These are phyloP conservation scores for Bombycilla garrulus DNA, from an alignment of 2,113 vertebrate species.

Conservation along the genomic window DNA sequence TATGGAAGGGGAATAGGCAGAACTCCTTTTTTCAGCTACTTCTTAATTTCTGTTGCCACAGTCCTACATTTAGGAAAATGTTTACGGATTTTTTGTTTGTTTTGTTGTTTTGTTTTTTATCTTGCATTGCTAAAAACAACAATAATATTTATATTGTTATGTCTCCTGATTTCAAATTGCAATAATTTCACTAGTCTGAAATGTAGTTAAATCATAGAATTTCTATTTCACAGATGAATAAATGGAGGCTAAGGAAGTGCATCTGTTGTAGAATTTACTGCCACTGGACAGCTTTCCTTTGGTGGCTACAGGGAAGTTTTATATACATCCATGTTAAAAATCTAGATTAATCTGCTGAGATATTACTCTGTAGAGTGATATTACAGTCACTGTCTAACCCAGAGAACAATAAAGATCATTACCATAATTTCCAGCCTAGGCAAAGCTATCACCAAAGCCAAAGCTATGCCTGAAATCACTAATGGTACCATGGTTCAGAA, in stretches of 20 bases:
- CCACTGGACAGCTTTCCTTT: background rate
- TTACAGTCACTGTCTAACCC: background rate
- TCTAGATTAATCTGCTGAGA: background rate
- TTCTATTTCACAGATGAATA: background rate
- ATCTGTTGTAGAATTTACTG: background rate
- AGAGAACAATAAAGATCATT: background rate
- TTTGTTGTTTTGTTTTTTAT: background rate
- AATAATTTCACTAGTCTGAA: background rate
- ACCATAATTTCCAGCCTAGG: background rate
- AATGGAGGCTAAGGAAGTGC: background rate
- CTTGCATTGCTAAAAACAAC: accelerated
- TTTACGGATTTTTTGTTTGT: background rate
- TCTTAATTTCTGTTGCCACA: background rate
- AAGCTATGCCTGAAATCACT: background rate
- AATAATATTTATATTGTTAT: background rate
- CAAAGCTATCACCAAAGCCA: background rate
- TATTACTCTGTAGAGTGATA: background rate
- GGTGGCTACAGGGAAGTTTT: background rate
- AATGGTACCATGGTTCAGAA: background rate
- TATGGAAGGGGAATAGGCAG: background rate
- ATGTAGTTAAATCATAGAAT: background rate
- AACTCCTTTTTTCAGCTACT: background rate
- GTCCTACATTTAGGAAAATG: background rate
- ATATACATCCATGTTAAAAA: background rate
- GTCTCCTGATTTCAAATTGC: background rate